Evolutionary conservation across 92 coral and sea anemone genomes (phyloP).

Genomic region (Phenganax stokvisi): DNA sequence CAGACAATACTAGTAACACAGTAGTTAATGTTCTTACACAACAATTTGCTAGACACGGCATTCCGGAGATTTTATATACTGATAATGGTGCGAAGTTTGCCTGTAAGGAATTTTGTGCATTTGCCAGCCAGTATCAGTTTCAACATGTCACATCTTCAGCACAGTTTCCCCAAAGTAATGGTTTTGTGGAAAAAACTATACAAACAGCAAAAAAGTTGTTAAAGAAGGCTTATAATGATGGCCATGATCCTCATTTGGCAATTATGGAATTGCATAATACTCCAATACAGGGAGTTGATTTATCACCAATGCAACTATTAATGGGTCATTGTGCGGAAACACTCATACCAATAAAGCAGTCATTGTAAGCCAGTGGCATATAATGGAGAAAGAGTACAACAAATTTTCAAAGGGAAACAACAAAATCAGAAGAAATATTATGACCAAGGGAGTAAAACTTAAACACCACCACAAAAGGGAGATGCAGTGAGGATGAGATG

Average conservation of each 20-base stretch:
- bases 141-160: slow-evolving; percentile 45
- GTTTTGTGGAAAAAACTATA: slow-evolving; percentile 38
- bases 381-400: slow-evolving; percentile 13
- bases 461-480: slow-evolving; percentile 31
- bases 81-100: slow-evolving; percentile 49
- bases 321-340: slow-evolving; percentile 42
- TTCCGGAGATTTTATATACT: slow-evolving; percentile 44
- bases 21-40: slow-evolving; percentile 32
- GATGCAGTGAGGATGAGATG: slow-evolving; percentile 44
- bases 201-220: slow-evolving; percentile 43
- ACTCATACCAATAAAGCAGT: slow-evolving; percentile 38
- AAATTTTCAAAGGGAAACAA: neutral
- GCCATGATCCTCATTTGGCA: slow-evolving; percentile 39
- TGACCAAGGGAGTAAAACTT: slow-evolving; percentile 40
- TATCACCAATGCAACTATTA: slow-evolving; percentile 44
- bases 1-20: slow-evolving; percentile 35
- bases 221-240: slow-evolving; percentile 36
- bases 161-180: slow-evolving; percentile 49
- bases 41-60: slow-evolving; percentile 30
- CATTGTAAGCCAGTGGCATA: slow-evolving; percentile 36
- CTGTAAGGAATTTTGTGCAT: slow-evolving; percentile 28
- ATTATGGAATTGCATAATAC: slow-evolving; percentile 34
- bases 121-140: slow-evolving; percentile 34
- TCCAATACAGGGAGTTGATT: slow-evolving; percentile 39
- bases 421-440: slow-evolving; percentile 21